These are phyloP conservation scores for Albula glossodonta DNA, from an alignment of 2,113 vertebrate genomes.

Conservation along the genomic window DNA sequence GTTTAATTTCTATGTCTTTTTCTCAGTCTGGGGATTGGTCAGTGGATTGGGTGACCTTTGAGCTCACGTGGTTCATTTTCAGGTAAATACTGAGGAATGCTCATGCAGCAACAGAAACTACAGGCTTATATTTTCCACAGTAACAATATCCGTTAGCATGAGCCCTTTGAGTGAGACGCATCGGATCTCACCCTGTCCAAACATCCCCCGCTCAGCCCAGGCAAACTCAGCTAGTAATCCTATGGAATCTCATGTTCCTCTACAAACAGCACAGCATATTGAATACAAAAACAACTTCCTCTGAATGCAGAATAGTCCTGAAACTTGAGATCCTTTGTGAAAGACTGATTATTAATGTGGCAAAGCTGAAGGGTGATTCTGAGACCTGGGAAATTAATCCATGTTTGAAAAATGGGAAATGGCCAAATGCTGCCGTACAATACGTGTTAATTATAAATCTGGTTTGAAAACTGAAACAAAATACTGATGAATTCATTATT, in stretches of 20 bases:
- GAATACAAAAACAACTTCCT: conserved; percentile 1
- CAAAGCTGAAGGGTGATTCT: background rate
- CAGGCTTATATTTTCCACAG: background rate
- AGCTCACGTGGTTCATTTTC: background rate
- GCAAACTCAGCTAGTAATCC: background rate
- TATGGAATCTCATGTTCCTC: conserved; percentile 6
- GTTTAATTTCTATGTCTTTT: background rate
- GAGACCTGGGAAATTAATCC: conserved; percentile 17
- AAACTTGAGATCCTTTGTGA: background rate
- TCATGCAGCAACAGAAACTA: background rate
- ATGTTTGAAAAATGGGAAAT: background rate
- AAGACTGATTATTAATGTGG: conserved; percentile 20
- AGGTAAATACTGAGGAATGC: background rate
- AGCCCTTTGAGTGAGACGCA: background rate
- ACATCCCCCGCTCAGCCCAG: background rate
- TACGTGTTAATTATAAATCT: conserved; percentile 6
- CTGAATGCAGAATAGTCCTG: background rate
- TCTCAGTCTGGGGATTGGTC: background rate
- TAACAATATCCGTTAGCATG: background rate
- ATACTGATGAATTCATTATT: background rate
- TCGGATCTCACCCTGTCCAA: background rate
- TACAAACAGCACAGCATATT: background rate
- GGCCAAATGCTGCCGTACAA: background rate
- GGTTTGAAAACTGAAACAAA: background rate
- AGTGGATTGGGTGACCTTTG: background rate